phyloP scores from a whole-genome alignment of 2,113 vertebrate genomes.

The Larimichthys crocea region DNA sequence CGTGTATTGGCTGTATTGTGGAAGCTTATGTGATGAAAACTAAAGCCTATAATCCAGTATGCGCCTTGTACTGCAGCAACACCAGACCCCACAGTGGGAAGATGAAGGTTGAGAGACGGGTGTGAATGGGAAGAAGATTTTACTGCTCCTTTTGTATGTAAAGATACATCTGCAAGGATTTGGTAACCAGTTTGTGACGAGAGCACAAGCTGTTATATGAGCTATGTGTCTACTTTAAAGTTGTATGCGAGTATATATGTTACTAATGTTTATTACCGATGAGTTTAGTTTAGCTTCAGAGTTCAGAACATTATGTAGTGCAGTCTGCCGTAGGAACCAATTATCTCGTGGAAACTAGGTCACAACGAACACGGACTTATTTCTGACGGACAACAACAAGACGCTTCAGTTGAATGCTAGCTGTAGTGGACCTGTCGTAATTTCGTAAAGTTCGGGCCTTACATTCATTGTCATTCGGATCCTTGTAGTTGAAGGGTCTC shows the following conservation, averaged over 20 bases:
- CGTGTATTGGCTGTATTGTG: conserved; percentile 22
- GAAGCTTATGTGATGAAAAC: conserved; percentile 46
- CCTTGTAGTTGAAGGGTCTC: conserved; percentile 12
- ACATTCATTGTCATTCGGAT: background rate
- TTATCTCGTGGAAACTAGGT: background rate
- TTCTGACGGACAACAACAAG: conserved; percentile 73
- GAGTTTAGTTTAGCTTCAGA: background rate
- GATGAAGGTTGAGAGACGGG: conserved; percentile 16
- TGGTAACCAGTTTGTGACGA: background rate
- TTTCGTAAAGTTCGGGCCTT: background rate
- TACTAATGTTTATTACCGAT: too few relatives aligned
- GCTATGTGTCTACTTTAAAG: background rate
- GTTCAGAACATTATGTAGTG: background rate
- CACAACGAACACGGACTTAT: conserved; percentile 52
- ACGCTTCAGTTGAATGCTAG: background rate
- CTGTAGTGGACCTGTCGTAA: background rate
- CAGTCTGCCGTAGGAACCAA: conserved; percentile 45
- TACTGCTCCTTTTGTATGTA: conserved; percentile 30
- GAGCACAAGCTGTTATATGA: background rate
- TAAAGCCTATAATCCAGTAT: conserved; percentile 78
- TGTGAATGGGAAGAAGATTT: conserved; percentile 18
- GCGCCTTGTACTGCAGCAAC: conserved; percentile 31
- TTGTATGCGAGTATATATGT: background rate
- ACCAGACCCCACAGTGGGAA: background rate
- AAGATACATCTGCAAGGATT: background rate